Base-by-base conservation (phyloP, 1,140 invertebrate species). In the Drosophila parvula region DNA sequence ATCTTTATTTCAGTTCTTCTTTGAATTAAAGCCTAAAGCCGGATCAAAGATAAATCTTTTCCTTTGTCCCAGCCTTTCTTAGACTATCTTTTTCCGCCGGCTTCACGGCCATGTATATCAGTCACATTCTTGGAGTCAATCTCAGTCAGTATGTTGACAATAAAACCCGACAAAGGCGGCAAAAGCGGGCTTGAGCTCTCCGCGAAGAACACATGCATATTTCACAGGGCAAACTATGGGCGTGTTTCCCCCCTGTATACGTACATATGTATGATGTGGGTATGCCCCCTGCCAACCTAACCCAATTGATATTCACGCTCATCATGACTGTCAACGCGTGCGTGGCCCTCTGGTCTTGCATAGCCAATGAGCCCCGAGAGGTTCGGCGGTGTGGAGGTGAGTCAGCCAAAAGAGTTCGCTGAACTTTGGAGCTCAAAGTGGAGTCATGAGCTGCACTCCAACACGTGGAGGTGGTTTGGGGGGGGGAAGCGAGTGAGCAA, bases 321-420 rank as follows among this genome's bases (percentile, higher is more conserved):
- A 48, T 65, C 71, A 67, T 59, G 70, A 38, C 70, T 79, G 83
- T 78, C 78, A 79, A 79, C 76, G 77, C 76, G 76, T 88, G 82
- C 75, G 79, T 86, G 82, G 79, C 83, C 61, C 69, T 64, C 64
- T 70, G 64, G 74, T 74, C 76, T 58, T 88, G 84, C 84, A 89
- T 89, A 89, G 69, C 55, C 73, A 89, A 89, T 89, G 78, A 89
- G 82, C 30, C 47, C 3, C 41, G 14, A 9, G 41, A 36, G 61
- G 40, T 41, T 10, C 14, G 53, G 41, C n/a, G 5, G 3, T 22
- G 22, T 22, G 22, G 22, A 22, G 47, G 58, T 89, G 84, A 89
- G 55, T 89, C 85, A 90, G 55, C 32, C 48, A 16, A 38, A 70
- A 78, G 78, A 79, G 84, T 89, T 89, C 83, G 65, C 68, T 90